These are phyloP conservation scores for Eudasyphora cyanicolor DNA, from an alignment of 2,888 invertebrate genomes.

Conservation along the genomic window DNA sequence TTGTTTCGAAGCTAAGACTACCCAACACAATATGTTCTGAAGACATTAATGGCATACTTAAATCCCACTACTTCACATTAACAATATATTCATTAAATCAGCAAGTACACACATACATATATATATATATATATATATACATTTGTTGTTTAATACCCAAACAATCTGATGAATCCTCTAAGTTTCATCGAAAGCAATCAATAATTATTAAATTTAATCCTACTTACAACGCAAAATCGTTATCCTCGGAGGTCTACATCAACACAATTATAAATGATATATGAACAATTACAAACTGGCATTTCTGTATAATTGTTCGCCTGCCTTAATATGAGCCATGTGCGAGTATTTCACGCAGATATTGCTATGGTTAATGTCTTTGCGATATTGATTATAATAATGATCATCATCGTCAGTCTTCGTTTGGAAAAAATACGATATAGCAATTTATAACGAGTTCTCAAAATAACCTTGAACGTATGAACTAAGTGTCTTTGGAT, in stretches of 20 bases:
- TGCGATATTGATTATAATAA: neutral
- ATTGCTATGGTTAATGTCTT: no score
- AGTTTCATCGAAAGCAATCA: neutral
- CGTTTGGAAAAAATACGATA: neutral
- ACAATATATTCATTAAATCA: no score
- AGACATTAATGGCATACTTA: no score
- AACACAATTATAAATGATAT: neutral
- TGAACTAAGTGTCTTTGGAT: neutral
- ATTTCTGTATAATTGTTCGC: no score
- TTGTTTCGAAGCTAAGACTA: no score
- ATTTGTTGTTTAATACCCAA: no score
- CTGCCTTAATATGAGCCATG: no score
- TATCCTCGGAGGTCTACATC: neutral
- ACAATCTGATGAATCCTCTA: neutral
- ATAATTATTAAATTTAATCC: slow-evolving; percentile 1
- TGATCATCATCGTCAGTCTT: slow-evolving; percentile 12
- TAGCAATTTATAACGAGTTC: slow-evolving; percentile 3
- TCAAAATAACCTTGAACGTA: neutral
- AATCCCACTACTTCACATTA: no score
- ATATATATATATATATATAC: no score
- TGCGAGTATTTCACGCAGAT: no score
- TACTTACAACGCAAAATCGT: neutral
- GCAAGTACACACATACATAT: no score
- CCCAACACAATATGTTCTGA: no score
- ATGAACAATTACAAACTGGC: neutral